Evolutionary conservation across 2,113 vertebrate species (phyloP).

Genomic region (Dasyurus viverrinus): DNA sequence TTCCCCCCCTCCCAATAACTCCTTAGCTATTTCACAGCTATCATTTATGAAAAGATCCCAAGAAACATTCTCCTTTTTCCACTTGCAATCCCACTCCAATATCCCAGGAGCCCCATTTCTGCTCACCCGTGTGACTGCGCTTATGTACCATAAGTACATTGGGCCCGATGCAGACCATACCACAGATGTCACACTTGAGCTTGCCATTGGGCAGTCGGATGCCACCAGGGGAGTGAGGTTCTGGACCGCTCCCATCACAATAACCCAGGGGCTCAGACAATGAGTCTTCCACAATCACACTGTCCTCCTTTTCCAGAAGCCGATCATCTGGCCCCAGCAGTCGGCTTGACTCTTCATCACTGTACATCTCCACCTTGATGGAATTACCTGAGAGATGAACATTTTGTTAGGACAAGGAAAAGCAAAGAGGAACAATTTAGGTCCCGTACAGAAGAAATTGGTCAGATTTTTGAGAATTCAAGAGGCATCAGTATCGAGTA

Average conservation of each 20-base stretch:
- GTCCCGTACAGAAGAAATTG: background rate
- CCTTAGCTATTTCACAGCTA: background rate
- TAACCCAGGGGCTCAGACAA: slow-evolving; percentile 87
- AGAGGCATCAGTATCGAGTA: background rate
- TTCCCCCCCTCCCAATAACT: too few relatives aligned
- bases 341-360: slow-evolving; percentile 91
- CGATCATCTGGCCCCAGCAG: slow-evolving; percentile 85
- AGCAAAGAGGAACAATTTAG: background rate
- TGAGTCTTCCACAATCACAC: slow-evolving; percentile 84
- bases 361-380: slow-evolving; percentile 97
- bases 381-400: slow-evolving; percentile 86
- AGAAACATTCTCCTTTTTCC: background rate
- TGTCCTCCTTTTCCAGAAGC: slow-evolving; percentile 88
- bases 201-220: slow-evolving; percentile 96
- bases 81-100: background rate
- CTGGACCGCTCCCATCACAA: slow-evolving; percentile 87
- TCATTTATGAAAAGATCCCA: background rate
- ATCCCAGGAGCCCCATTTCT: background rate
- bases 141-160: slow-evolving; percentile 99
- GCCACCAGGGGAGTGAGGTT: slow-evolving; percentile 90
- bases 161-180: slow-evolving; percentile 97
- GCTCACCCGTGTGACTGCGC: slow-evolving; percentile 96
- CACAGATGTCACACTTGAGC: slow-evolving; percentile 96
- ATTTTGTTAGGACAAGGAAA: slow-evolving; percentile 27
- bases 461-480: slow-evolving; percentile 7